Conservation (phyloP, 2,797 vertebrate genomes). For the Pangasius krempfi region DNA sequence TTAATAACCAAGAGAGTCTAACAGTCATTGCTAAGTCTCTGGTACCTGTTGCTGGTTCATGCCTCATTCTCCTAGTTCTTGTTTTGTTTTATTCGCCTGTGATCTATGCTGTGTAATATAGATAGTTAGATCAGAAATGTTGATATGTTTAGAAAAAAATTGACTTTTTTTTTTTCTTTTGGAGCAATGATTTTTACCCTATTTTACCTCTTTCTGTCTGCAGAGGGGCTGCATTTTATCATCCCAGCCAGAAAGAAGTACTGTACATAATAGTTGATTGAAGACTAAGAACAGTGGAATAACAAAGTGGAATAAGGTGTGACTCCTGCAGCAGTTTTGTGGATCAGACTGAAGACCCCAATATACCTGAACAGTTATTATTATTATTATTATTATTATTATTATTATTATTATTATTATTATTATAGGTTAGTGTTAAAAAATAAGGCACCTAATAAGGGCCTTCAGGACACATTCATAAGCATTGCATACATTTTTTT, state of each 20-base stretch:
- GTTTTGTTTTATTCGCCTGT: neutral
- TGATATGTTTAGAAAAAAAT: neutral
- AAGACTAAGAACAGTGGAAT: neutral
- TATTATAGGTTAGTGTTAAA: no score
- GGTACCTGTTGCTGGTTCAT: neutral
- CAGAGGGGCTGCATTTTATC: neutral
- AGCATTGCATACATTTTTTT: no score
- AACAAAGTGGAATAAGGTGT: neutral
- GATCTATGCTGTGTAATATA: neutral
- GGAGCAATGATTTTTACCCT: neutral
- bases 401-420: no score
- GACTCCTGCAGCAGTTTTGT: neutral
- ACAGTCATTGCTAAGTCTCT: neutral
- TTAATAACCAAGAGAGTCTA: neutral
- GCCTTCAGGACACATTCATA: no score
- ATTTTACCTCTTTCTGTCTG: neutral
- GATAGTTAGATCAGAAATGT: neutral
- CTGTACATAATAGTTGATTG: neutral
- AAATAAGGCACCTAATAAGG: no score
- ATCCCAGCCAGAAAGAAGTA: neutral
- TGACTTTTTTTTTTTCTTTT: neutral
- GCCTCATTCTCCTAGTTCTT: neutral
- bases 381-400: neutral
- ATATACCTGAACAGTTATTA: neutral
- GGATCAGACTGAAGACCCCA: neutral